Evolutionary conservation across 2,888 invertebrate genomes (phyloP).

Genomic region (Drosophila tripunctata): DNA sequence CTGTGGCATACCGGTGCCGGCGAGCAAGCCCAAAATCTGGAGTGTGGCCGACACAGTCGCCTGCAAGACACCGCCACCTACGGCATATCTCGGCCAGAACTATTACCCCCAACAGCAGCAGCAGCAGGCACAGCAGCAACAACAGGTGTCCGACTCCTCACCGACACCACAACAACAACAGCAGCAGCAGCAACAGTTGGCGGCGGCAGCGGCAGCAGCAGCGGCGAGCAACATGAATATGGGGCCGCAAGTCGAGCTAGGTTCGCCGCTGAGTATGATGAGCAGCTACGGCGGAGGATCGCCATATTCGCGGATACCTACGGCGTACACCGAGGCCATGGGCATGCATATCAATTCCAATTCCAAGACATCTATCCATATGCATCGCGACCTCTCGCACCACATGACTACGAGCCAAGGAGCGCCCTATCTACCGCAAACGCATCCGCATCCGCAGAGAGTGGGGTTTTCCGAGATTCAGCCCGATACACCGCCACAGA

Average conservation of each 20-base stretch:
- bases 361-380: constrained; percentile 76
- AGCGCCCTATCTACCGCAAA: constrained; percentile 56
- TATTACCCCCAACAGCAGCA: constrained; percentile 59
- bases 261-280: constrained; percentile 84
- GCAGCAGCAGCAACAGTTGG: constrained; percentile 52
- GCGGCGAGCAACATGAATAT: constrained; percentile 55
- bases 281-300: constrained; percentile 85
- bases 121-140: constrained; percentile 45
- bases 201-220: constrained; percentile 40
- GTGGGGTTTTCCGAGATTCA: constrained; percentile 93
- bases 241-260: constrained; percentile 83
- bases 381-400: constrained; percentile 66
- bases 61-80: constrained; percentile 87
- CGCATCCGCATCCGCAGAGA: constrained; percentile 71
- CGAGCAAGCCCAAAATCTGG: constrained; percentile 97
- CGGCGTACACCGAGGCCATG: constrained; percentile 76
- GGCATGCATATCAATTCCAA: constrained; percentile 70
- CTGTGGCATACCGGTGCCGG: constrained; percentile 93
- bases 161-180: constrained; percentile 42
- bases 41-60: constrained; percentile 96
- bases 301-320: constrained; percentile 86
- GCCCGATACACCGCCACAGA: constrained; percentile 94
- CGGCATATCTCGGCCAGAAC: constrained; percentile 82
- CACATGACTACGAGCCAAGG: constrained; percentile 45
- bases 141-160: constrained; percentile 50